Base-by-base conservation (phyloP, 2,888 invertebrate species). In the Drosophila fungiperda region DNA sequence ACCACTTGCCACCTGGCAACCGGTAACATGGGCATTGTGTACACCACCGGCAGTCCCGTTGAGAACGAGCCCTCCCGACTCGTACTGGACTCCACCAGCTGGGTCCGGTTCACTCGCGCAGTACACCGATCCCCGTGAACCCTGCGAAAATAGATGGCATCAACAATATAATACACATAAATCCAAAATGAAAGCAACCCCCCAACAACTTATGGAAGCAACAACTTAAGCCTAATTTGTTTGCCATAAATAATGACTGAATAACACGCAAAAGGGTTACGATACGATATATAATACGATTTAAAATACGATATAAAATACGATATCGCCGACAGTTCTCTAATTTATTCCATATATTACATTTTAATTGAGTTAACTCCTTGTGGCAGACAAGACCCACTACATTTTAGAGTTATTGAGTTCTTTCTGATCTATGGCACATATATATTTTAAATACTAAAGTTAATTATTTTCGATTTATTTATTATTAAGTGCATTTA, bases 91-190 rank as follows among this genome's bases (percentile, higher is more conserved):
- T 92, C 93, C 84, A 93, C 93, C 84, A 93, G 89, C 82, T 93
- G 93, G 92, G 93, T 93, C 92, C 93, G 93, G 92, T 93, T 93
- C 92, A 93, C 93, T 92, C 92, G 93, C 88, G 93, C 93, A 91
- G 93, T 93, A 92, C 82, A 93, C 80, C 91, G 93, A 92, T 92
- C 93, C 93, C 92, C 93, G 91, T 91, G 93, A 93, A 93, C 92
- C 93, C 93, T 93, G 68, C 8, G 82, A 77, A 1, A 36, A 35
- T 11, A 52, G 23, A 45, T 23, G 15, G 8, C 23, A 23, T 15
- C 23, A 38, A 12, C 53, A 38, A 70, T 55, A 58, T 57, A 52
- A 59, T 55, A 26, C 68, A 32, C 62, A 63, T 68, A 48, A 76
- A 62, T 81, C 60, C 42, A 35, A 64, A 32, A 35, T 38, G 59